Evolutionary conservation across 1,140 invertebrate genomes (phyloP).

Genomic region (Leptopilina boulardi): DNA sequence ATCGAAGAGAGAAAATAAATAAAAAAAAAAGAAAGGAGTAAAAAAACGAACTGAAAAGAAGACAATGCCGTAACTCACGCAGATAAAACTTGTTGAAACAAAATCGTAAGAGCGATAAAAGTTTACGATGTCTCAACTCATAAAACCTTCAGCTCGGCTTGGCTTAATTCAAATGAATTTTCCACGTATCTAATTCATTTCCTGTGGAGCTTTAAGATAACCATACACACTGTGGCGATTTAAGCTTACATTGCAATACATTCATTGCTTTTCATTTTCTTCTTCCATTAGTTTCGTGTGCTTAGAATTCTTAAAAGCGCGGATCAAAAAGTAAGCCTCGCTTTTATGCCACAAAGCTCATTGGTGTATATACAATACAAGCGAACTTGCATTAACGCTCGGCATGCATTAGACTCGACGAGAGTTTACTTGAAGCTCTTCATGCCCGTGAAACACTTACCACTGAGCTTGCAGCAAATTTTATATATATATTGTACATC

Average conservation of each 20-base stretch:
- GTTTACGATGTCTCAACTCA: slow-evolving; percentile 9
- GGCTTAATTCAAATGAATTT: slow-evolving; percentile 14
- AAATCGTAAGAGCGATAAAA: slow-evolving; percentile 14
- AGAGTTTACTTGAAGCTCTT: slow-evolving; percentile 26
- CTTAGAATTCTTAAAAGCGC: slow-evolving; percentile 25
- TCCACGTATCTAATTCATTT: neutral
- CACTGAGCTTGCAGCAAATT: neutral
- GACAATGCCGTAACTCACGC: neutral
- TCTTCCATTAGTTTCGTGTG: slow-evolving; percentile 12
- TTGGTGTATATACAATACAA: slow-evolving; percentile 19
- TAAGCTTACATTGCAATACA: neutral
- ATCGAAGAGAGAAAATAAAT: neutral
- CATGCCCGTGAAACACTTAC: neutral
- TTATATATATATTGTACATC: neutral
- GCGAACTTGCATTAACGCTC: slow-evolving; percentile 16
- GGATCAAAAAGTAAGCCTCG: slow-evolving; percentile 29
- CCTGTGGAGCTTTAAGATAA: neutral
- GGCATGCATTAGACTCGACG: slow-evolving; percentile 28
- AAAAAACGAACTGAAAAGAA: neutral
- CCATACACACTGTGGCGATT: neutral
- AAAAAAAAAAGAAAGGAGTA: neutral
- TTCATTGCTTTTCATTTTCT: slow-evolving; percentile 14
- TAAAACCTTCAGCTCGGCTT: slow-evolving; percentile 12
- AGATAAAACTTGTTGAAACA: slow-evolving; percentile 14
- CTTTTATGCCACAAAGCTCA: slow-evolving; percentile 23